Evolutionary conservation across 2,888 invertebrate genomes (phyloP), one percentile per base, ranked within the genome.

Genomic region (Uloborus plumipes): DNA sequence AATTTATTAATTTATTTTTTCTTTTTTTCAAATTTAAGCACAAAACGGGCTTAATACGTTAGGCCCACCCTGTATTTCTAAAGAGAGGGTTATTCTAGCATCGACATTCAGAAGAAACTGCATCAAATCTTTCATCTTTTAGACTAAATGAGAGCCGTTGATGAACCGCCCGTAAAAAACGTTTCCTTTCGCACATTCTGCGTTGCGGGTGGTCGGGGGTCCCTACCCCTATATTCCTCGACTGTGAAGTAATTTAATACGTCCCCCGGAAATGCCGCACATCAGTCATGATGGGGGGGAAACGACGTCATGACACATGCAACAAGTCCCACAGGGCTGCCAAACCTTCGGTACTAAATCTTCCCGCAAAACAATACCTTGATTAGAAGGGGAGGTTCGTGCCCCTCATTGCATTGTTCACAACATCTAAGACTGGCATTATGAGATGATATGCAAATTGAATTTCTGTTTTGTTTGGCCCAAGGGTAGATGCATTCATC

Each of bases 311-410:
- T 81, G 80, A 81, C 80, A 81, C 80, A 81, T 81, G 80, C 80
- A 81, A 81, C 80, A 81, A 81, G 80, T 81, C 80, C 80, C 80
- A 81, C 51, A 74, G 74, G 80, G 64, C 80, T 58, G 74, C 69
- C 74, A 69, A 69, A 74, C 62, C 74, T 74, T 65, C 64, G 64
- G 74, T 53, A 74, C 58, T 81, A 81, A 74, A 81, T 81, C 80
- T 81, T 58, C 70, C 70, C 64, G 53, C 80, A 81, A 81, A 81
- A 81, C 80, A 81, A 81, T 81, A 81, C 80, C 80, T 81, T 81
- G 74, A 81, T 81, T 81, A 81, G 74, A 69, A 70, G 55, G 73
- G 73, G 73, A 67, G 61, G 61, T 47, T 77, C 66, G 18, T 61
- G 59, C 61, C 79, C 79, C 65, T 59, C 55, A 65, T 66, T 66